Percentiles rank a stretch among this genome's conserved stretches.
Evolutionary conservation across 2,797 vertebrate species (phyloP).

Genomic region (Xenops minutus): DNA sequence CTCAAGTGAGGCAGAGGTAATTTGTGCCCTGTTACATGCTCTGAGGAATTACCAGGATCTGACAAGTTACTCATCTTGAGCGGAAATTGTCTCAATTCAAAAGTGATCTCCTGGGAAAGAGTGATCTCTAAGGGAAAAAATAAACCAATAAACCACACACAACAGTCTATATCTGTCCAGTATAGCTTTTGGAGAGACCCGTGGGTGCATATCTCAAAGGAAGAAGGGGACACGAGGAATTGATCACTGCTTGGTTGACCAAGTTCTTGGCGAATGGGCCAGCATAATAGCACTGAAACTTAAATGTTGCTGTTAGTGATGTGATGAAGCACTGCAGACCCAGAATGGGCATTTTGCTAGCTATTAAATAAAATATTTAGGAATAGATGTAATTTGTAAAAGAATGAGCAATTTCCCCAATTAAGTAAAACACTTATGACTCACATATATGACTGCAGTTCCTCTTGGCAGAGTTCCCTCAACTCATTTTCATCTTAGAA

Average conservation of each 20-base stretch:
- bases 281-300: background rate
- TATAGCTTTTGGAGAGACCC: background rate
- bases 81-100: background rate
- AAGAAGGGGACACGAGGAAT: background rate
- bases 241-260: background rate
- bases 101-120: background rate
- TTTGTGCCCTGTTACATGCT: background rate
- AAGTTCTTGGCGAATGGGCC: background rate
- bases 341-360: background rate
- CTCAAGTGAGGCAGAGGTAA: background rate
- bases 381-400: background rate
- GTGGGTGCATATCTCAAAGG: background rate
- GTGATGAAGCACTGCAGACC: background rate
- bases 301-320: background rate
- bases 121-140: background rate
- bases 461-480: background rate
- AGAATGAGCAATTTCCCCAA: constrained; percentile 2
- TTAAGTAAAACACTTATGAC: constrained; percentile 31
- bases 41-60: background rate
- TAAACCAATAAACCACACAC: background rate
- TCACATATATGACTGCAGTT: background rate
- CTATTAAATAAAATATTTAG: constrained; percentile 1
- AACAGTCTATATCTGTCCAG: background rate
- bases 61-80: background rate
- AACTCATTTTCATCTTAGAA: background rate